These are phyloP conservation scores for Nothocercus julius DNA, from an alignment of 2,113 vertebrate genomes.

Conservation along the genomic window DNA sequence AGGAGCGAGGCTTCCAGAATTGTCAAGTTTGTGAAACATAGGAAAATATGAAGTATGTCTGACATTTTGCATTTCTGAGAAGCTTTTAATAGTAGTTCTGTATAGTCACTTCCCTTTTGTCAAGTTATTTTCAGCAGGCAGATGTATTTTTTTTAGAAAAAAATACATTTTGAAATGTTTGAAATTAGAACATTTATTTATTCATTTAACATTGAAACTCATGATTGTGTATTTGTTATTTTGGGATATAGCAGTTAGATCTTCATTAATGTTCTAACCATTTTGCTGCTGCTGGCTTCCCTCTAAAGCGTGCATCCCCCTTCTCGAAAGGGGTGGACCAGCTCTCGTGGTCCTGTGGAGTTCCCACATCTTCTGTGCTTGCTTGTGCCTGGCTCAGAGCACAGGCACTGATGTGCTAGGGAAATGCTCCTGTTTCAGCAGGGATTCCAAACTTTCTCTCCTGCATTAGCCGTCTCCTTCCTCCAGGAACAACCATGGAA, in stretches of 20 bases:
- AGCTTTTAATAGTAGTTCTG: background rate
- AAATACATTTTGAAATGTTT: background rate
- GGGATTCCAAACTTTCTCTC: background rate
- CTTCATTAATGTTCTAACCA: background rate
- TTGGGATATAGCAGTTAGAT: background rate
- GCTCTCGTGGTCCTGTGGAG: background rate
- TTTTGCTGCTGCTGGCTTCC: background rate
- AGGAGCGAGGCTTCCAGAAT: background rate
- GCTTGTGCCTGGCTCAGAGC: background rate
- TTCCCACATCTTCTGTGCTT: background rate
- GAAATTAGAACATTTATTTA: background rate
- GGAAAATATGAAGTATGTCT: background rate
- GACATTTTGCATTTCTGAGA: background rate
- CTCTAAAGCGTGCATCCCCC: background rate
- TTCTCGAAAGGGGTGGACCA: background rate
- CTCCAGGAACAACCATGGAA: background rate
- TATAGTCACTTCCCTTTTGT: background rate
- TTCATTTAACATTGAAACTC: background rate
- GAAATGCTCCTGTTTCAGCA: background rate
- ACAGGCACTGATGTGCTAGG: background rate
- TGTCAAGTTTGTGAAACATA: background rate
- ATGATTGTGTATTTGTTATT: background rate
- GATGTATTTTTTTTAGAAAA: background rate
- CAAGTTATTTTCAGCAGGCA: background rate
- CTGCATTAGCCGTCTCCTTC: background rate